Evolutionary conservation across 2,888 invertebrate species (phyloP).

Genomic region (Prosopocoilus inquinatus): DNA sequence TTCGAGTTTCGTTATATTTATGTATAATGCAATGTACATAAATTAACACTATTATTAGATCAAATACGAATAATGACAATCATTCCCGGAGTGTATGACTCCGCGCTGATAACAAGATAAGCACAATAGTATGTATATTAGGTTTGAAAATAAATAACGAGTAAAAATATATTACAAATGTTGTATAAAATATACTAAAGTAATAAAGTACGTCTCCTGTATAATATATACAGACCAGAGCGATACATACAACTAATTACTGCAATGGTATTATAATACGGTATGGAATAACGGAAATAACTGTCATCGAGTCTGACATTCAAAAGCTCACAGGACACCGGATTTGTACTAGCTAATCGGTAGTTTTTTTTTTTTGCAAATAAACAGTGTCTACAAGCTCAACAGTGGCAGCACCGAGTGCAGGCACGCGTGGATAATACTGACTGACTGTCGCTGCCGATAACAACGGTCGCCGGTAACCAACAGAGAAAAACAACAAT

Average conservation of each 20-base stretch:
- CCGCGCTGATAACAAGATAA: slow-evolving; percentile 41
- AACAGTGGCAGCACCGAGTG: slow-evolving; percentile 45
- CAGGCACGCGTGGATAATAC: slow-evolving; percentile 50
- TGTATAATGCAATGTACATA: slow-evolving; percentile 51
- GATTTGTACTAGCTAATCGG: slow-evolving; percentile 27
- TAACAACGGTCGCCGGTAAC: slow-evolving; percentile 44
- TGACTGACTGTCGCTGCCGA: slow-evolving; percentile 46
- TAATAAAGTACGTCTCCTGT: slow-evolving; percentile 47
- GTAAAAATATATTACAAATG: slow-evolving; percentile 49
- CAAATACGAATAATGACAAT: slow-evolving; percentile 51
- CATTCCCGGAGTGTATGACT: slow-evolving; percentile 46
- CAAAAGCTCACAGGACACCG: slow-evolving; percentile 23
- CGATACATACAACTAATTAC: slow-evolving; percentile 42
- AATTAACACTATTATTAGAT: slow-evolving; percentile 49
- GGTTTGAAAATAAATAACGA: slow-evolving; percentile 46
- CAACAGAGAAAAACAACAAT: slow-evolving; percentile 46
- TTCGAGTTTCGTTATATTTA: slow-evolving; percentile 47
- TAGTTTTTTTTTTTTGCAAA: slow-evolving; percentile 18
- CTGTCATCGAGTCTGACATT: slow-evolving; percentile 36
- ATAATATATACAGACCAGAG: slow-evolving; percentile 46
- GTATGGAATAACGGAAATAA: slow-evolving; percentile 36
- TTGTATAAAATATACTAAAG: slow-evolving; percentile 49
- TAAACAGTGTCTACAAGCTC: slow-evolving; percentile 39
- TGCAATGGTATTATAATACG: slow-evolving; percentile 34
- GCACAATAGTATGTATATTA: slow-evolving; percentile 45